A percentile compares a stretch with the other conserved stretches of the same genome.
These are phyloP conservation scores for Cariama cristata DNA, from an alignment of 2,113 vertebrate species.

Conservation along the genomic window DNA sequence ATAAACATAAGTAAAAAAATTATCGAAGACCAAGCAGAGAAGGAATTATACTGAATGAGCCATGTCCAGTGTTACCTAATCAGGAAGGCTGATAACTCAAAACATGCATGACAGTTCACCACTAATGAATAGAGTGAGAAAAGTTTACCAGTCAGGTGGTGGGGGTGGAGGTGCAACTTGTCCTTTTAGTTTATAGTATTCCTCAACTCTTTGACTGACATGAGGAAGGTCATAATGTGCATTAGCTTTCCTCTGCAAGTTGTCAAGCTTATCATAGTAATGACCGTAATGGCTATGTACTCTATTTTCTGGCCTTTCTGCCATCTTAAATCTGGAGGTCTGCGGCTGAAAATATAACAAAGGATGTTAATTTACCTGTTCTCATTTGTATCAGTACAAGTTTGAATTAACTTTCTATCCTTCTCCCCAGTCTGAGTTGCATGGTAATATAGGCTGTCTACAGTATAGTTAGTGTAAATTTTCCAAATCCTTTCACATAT, in stretches of 20 bases:
- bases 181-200: slow-evolving; percentile 34
- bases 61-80: background rate
- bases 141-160: slow-evolving; percentile 57
- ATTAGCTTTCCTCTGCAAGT: slow-evolving; percentile 65
- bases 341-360: slow-evolving; percentile 31
- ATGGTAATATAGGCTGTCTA: background rate
- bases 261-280: slow-evolving; percentile 79
- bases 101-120: background rate
- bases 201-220: slow-evolving; percentile 27
- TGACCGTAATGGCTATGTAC: slow-evolving; percentile 69
- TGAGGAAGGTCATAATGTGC: slow-evolving; percentile 20
- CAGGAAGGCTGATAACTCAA: background rate
- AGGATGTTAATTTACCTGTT: background rate
- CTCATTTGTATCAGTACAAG: background rate
- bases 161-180: background rate
- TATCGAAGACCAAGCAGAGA: background rate
- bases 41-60: background rate
- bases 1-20: background rate
- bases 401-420: background rate
- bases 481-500: background rate
- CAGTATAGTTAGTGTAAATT: background rate
- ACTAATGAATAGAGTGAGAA: background rate
- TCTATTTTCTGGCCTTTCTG: slow-evolving; percentile 39
- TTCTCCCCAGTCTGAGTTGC: background rate
- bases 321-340: slow-evolving; percentile 53